phyloP scores from a whole-genome alignment of 2,113 vertebrate species.

The Sander lucioperca region DNA sequence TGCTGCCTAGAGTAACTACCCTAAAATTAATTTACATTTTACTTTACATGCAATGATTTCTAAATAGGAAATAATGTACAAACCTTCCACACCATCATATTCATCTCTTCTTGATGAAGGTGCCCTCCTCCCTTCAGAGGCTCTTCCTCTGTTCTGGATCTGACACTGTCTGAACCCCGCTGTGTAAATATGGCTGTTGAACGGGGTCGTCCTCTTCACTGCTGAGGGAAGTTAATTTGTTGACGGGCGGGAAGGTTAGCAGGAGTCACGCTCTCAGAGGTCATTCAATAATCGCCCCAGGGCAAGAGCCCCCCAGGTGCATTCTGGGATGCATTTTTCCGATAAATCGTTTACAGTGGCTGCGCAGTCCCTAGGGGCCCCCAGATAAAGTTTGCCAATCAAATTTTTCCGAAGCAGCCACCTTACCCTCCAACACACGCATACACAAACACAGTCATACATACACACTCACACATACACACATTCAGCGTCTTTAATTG shows the following conservation, averaged over 20 bases:
- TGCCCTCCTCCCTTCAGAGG: constrained; percentile 2
- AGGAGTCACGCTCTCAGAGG: constrained; percentile 79
- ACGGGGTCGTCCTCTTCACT: constrained; percentile 47
- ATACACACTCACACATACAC: constrained; percentile 10
- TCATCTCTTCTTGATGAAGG: constrained; percentile 17
- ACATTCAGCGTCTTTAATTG: constrained; percentile 76
- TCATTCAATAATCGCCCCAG: constrained; percentile 84
- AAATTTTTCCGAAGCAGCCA: constrained; percentile 67
- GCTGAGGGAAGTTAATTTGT: constrained; percentile 76
- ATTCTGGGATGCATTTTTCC: constrained; percentile 84
- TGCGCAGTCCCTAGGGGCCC: constrained; percentile 71
- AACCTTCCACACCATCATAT: background rate
- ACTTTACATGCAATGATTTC: background rate
- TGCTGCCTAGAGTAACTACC: background rate
- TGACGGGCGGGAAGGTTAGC: constrained; percentile 69
- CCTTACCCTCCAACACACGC: constrained; percentile 39
- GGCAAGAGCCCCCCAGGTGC: constrained; percentile 80
- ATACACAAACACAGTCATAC: background rate
- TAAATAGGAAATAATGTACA: background rate
- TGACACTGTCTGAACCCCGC: constrained; percentile 35
- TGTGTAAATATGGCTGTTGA: constrained; percentile 46
- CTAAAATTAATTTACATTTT: background rate
- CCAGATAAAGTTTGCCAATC: constrained; percentile 86
- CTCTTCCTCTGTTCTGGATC: constrained; percentile 39
- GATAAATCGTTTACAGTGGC: constrained; percentile 85